phyloP scores from a whole-genome alignment of 2,888 invertebrate species.

The Drosophila neutralis region DNA sequence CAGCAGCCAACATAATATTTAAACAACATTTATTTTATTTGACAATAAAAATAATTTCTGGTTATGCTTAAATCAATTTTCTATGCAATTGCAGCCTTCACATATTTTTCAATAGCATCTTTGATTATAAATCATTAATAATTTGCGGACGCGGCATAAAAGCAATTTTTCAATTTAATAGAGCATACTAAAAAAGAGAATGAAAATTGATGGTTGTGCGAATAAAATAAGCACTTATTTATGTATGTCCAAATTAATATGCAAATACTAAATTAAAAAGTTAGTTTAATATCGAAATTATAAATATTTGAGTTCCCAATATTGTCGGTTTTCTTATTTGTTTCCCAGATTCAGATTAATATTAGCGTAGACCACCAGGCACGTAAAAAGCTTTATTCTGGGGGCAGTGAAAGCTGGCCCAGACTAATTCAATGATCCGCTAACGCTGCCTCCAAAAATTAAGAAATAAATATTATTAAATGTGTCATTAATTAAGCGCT shows the following conservation, averaged over 20 bases:
- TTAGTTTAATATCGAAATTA: neutral
- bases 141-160: constrained; percentile 26
- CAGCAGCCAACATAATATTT: constrained; percentile 49
- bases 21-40: constrained; percentile 64
- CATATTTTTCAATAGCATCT: constrained; percentile 28
- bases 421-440: constrained; percentile 36
- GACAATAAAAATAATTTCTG: constrained; percentile 34
- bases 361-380: constrained; percentile 20
- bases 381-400: constrained; percentile 21
- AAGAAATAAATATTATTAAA: constrained; percentile 72
- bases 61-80: constrained; percentile 15
- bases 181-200: neutral
- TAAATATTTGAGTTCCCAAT: neutral
- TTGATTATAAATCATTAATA: constrained; percentile 54
- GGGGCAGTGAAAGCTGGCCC: constrained; percentile 61
- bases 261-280: constrained; percentile 16
- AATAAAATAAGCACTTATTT: neutral
- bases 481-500: constrained; percentile 64
- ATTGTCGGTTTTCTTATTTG: neutral
- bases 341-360: neutral
- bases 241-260: constrained; percentile 6
- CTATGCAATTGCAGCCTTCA: constrained; percentile 2
- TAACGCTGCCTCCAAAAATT: constrained; percentile 58
- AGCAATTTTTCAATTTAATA: constrained; percentile 42
- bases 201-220: neutral